Conservation (phyloP, 2,888 invertebrate genomes). For the Zele albiditarsus region DNA sequence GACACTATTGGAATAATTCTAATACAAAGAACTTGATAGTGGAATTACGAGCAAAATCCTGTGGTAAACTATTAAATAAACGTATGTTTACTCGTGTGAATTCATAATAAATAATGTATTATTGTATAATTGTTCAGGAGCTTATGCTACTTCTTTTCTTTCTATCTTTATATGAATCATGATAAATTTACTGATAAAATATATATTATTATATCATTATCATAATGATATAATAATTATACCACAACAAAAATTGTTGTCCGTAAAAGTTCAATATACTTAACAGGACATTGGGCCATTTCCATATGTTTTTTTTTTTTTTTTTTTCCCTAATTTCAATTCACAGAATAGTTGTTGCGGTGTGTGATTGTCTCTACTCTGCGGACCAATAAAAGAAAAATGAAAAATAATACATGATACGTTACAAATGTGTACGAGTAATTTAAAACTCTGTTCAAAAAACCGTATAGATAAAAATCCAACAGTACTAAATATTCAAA, state of each 20-base stretch:
- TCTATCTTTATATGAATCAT: slow-evolving; percentile 13
- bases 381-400: no score
- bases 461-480: neutral
- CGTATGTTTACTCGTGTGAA: neutral
- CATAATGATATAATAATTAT: slow-evolving; percentile 1
- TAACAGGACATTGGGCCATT: slow-evolving; percentile 17
- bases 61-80: neutral
- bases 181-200: slow-evolving; percentile 33
- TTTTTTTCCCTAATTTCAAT: slow-evolving; percentile 33
- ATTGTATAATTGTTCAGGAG: neutral
- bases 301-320: neutral
- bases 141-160: neutral
- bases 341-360: neutral
- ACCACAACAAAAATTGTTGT: slow-evolving; percentile 8
- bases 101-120: neutral
- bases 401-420: no score
- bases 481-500: no score
- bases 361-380: no score
- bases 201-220: slow-evolving; percentile 1
- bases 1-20: slow-evolving; percentile 14
- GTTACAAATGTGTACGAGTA: neutral
- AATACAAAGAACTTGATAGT: slow-evolving; percentile 9
- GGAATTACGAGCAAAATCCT: neutral
- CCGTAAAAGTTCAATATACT: slow-evolving; percentile 45
- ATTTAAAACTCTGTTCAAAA: neutral